Conservation (phyloP, 2,113 vertebrate species). For the Pomatostomus ruficeps region DNA sequence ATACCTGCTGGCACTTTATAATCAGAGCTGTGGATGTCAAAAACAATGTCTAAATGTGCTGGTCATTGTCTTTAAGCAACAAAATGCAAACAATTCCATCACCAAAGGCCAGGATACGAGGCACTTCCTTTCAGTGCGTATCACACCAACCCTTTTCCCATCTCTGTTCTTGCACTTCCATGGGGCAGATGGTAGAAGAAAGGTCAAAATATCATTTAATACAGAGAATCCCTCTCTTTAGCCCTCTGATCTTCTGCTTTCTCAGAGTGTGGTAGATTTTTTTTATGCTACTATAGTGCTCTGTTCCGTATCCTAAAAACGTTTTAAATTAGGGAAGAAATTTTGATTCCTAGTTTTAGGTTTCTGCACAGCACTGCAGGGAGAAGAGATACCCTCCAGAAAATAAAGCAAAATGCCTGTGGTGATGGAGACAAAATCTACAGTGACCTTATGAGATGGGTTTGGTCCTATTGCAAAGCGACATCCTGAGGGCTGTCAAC, state of each 20-base stretch:
- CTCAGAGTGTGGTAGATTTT: background rate
- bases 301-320: background rate
- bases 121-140: background rate
- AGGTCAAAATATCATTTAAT: background rate
- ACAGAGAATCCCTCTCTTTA: background rate
- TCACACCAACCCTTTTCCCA: background rate
- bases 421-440: background rate
- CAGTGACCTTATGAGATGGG: background rate
- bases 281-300: background rate
- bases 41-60: background rate
- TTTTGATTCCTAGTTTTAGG: background rate
- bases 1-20: background rate
- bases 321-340: background rate
- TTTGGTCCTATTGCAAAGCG: background rate
- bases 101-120: background rate
- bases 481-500: background rate
- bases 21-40: background rate
- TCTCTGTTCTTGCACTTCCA: background rate
- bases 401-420: background rate
- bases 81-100: background rate
- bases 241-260: background rate
- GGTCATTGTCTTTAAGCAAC: background rate
- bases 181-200: background rate
- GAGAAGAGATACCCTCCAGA: background rate
- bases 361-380: background rate